Base-by-base conservation (phyloP, 2,888 invertebrate species). In the Falcaria lacertinaria region DNA sequence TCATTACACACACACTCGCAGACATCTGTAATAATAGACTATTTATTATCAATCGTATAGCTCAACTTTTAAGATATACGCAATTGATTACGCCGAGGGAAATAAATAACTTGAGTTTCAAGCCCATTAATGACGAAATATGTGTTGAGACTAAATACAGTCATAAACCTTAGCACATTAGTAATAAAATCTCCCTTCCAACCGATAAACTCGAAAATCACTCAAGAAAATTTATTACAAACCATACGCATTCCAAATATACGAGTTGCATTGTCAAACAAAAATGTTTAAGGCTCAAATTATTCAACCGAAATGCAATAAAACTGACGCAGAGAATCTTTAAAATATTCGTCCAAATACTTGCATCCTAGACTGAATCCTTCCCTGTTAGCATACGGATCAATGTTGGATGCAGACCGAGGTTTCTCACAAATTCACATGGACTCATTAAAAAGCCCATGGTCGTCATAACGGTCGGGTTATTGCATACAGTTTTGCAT, bases 401-500 rank as follows among this genome's bases (percentile, higher is more conserved):
- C 14, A 22, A 15, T 22, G 8, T 51, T 38, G 39, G 41, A 44
- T 11, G 25, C 17, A 33, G 11, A 19, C 34, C 34, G 14, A 43
- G 59, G 42, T 17, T 58, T 55, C 55, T 42, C 44, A 28, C 60
- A 60, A 60, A 69, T 68, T 59, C 62, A 50, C 56, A 52, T 60
- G 57, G 57, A 64, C 65, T 75, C 74, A 79, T 80, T 76, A 79
- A 74, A 68, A 69, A 63, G 52, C 65, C 64, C 57, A 54, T 54
- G 63, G 70, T n/a, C n/a, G n/a, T 63, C 59, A 76, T 76, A 74
- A 64, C 61, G 67, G 65, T 46, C 47, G 48, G 51, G 73, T 78
- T 82, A 83, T 77, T 72, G 76, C 75, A 65, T 61, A 56, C 56
- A 64, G 69, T 80, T 84, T 84, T 81, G 83, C 84, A 84, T 84